Evolutionary conservation across 2,113 vertebrate species (phyloP).

Genomic region (Peromyscus californicus): DNA sequence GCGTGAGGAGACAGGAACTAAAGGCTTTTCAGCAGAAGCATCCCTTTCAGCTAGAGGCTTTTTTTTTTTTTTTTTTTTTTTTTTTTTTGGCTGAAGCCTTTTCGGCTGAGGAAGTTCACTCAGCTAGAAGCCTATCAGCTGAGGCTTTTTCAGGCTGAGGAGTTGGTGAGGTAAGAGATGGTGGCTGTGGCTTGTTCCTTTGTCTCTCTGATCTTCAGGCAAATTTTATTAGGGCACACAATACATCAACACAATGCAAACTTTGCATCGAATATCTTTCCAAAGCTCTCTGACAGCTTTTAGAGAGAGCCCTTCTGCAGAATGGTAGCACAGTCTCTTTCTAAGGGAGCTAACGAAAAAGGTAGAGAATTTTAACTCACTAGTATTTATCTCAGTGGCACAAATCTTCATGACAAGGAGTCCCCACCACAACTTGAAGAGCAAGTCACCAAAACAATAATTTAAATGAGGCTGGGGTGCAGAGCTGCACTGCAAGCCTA

Average conservation of each 20-base stretch:
- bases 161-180: too few species aligned
- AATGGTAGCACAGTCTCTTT: slow-evolving; percentile 31
- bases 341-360: slow-evolving; percentile 55
- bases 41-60: too few species aligned
- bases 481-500: not conserved
- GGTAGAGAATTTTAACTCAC: slow-evolving; percentile 57
- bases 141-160: too few species aligned
- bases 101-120: too few species aligned
- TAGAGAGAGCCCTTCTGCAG: slow-evolving; percentile 25
- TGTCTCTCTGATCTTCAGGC: too few species aligned
- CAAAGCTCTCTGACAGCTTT: not conserved
- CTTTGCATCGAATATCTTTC: slow-evolving; percentile 32
- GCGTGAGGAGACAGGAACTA: too few species aligned
- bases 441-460: slow-evolving; percentile 51
- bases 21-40: too few species aligned
- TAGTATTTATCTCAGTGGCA: slow-evolving; percentile 73
- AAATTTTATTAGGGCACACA: too few species aligned
- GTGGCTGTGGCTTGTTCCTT: too few species aligned
- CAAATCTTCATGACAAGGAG: slow-evolving; percentile 72
- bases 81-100: too few species aligned
- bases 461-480: slow-evolving; percentile 6
- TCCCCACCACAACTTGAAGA: slow-evolving; percentile 43
- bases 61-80: too few species aligned
- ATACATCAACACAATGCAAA: not conserved
- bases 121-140: too few species aligned